Evolutionary conservation across 2,888 invertebrate genomes (phyloP).

Genomic region (Portevinia maculata): DNA sequence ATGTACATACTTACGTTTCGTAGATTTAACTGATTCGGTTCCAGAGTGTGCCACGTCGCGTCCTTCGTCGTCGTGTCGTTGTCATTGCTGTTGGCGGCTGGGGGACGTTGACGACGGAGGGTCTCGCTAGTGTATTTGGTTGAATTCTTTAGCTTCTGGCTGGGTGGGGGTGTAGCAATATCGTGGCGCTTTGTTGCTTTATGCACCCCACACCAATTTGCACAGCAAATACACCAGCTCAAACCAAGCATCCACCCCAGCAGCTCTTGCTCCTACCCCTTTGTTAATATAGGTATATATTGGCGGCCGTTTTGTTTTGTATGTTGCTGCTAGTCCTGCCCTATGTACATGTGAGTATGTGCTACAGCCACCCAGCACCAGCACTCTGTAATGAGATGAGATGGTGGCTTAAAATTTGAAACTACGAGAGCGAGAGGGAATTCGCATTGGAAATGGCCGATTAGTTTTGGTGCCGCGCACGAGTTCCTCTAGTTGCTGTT

Average conservation of each 20-base stretch:
- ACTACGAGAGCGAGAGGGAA: slow-evolving; percentile 70
- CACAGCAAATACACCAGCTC: slow-evolving; percentile 49
- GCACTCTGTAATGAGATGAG: slow-evolving; percentile 53
- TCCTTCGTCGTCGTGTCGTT: slow-evolving; percentile 44
- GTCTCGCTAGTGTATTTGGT: slow-evolving; percentile 53
- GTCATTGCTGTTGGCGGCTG: slow-evolving; percentile 38
- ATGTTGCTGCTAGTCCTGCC: slow-evolving; percentile 52
- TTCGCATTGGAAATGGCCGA: slow-evolving; percentile 73
- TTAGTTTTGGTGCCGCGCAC: slow-evolving; percentile 69
- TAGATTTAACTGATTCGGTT: slow-evolving; percentile 69
- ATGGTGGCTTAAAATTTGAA: slow-evolving; percentile 64
- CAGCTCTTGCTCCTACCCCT: slow-evolving; percentile 39
- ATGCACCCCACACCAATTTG: slow-evolving; percentile 59
- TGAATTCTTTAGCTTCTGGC: slow-evolving; percentile 6
- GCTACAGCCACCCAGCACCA: slow-evolving; percentile 48
- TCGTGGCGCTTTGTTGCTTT: slow-evolving; percentile 52
- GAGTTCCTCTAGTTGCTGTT: slow-evolving; percentile 44
- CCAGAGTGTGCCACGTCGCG: slow-evolving; percentile 70
- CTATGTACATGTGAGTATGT: slow-evolving; percentile 37
- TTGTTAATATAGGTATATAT: slow-evolving; percentile 62
- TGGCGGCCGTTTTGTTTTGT: slow-evolving; percentile 74
- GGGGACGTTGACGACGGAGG: slow-evolving; percentile 67
- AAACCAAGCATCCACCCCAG: slow-evolving; percentile 39
- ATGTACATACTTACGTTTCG: slow-evolving; percentile 12
- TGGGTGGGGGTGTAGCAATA: slow-evolving; percentile 46